A percentile compares a stretch with the other conserved stretches of the same genome.
Evolutionary conservation across 35 echinoderm and acorn worm species (phyloP).

Genomic region (Chiridota heheva): DNA sequence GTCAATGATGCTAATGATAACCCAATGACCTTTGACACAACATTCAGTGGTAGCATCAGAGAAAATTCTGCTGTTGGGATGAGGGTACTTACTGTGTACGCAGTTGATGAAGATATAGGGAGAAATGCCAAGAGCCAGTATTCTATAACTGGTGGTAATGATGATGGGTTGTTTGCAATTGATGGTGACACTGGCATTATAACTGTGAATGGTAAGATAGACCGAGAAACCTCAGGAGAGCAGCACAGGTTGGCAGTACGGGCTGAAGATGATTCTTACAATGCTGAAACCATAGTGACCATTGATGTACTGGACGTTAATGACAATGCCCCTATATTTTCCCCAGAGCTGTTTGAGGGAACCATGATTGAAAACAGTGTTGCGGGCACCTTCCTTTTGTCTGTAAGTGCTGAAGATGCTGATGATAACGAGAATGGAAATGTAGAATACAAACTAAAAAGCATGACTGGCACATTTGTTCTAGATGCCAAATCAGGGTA

Average conservation of each 20-base stretch:
- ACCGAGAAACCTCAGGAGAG: slow-evolving; percentile 44
- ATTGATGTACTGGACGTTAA: slow-evolving; percentile 80
- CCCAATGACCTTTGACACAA: slow-evolving; percentile 53
- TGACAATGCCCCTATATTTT: slow-evolving; percentile 82
- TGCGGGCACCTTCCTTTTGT: slow-evolving; percentile 47
- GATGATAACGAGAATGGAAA: slow-evolving; percentile 64
- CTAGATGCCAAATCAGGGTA: slow-evolving; percentile 59
- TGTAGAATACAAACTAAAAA: slow-evolving; percentile 67
- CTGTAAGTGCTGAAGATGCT: slow-evolving; percentile 60
- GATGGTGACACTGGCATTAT: slow-evolving; percentile 62
- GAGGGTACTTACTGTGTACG: slow-evolving; percentile 64
- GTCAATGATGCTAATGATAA: slow-evolving; percentile 90
- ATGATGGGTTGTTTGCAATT: slow-evolving; percentile 43
- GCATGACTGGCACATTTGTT: slow-evolving; percentile 50
- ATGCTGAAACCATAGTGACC: slow-evolving; percentile 58
- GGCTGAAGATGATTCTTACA: slow-evolving; percentile 57
- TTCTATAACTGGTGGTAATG: slow-evolving; percentile 21
- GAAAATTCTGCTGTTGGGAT: slow-evolving; percentile 67
- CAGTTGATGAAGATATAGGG: slow-evolving; percentile 65
- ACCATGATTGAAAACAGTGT: slow-evolving; percentile 50
- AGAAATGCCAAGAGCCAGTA: slow-evolving; percentile 51
- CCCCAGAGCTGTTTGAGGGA: background rate
- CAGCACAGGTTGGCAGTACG: slow-evolving; percentile 39
- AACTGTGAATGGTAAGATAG: slow-evolving; percentile 53
- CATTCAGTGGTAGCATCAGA: slow-evolving; percentile 55